Conservation (phyloP, 2,113 vertebrate species). For the Panurus biarmicus region DNA sequence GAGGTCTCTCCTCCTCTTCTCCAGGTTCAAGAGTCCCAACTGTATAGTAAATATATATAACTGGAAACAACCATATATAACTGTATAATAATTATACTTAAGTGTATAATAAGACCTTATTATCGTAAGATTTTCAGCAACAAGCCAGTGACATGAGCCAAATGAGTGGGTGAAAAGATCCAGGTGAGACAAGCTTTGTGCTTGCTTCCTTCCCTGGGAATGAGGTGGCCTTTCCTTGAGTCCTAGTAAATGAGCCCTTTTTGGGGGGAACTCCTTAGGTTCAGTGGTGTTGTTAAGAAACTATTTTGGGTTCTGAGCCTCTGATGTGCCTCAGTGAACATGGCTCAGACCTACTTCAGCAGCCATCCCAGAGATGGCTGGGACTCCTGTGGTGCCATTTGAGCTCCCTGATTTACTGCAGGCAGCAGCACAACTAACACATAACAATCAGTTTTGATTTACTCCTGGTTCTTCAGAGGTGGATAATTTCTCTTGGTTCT, state of each 20-base stretch:
- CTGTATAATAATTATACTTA: not conserved
- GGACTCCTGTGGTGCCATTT: not conserved
- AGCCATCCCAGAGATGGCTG: not conserved
- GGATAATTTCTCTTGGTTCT: constrained; percentile 12
- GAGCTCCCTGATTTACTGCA: not conserved
- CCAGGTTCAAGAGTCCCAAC: not conserved
- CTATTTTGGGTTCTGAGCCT: not conserved
- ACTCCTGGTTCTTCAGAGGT: not conserved
- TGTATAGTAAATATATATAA: not conserved
- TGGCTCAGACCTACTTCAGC: not conserved
- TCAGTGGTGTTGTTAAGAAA: not conserved
- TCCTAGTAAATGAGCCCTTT: not conserved
- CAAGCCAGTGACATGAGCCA: not conserved
- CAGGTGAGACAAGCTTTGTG: not conserved
- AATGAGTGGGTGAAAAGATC: not conserved
- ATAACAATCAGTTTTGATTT: not conserved
- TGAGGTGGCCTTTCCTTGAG: not conserved
- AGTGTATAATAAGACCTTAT: not conserved
- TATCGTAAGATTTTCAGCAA: not conserved
- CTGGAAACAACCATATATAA: not conserved
- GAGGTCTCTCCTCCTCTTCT: not conserved
- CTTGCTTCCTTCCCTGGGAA: not conserved
- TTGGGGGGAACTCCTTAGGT: not conserved
- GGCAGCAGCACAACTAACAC: not conserved
- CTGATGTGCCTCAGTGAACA: not conserved